Base-by-base conservation (phyloP, 2,888 invertebrate species). In the Torymus auratus region DNA sequence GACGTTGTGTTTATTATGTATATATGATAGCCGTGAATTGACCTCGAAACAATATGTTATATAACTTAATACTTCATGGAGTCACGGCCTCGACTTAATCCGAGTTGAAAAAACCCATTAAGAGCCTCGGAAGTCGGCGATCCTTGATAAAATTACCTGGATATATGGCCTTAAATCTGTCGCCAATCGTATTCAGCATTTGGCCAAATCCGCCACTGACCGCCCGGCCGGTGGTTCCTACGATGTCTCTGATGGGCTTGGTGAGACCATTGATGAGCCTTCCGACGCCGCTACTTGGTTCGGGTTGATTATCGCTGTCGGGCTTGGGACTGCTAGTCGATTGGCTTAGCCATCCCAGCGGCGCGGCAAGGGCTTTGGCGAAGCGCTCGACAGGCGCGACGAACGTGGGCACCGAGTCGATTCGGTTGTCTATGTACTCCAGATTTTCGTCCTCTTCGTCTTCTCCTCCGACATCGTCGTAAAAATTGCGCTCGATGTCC, bases 91-190 rank as follows among this genome's bases (percentile, higher is more conserved):
- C 7, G 7, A 41, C 41, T 41, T 41, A 41, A 41, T 20, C 15
- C 10, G 11, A 17, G n/a, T 14, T 67, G 11, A n/a, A 52, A 55
- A 56, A 68, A 56, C n/a, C n/a, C 28, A 10, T 14, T 5, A 53
- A 41, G 2, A 41, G 41, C 41, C 41, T 10, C 41, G 41, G 7
- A 10, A 41, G 7, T 41, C 41, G 41, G 7, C 7, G 7, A 41
- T 7, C 7, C 41, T 41, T 41, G 41, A 41, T 41, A 41, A 41
- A 41, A 41, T 41, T 86, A 93, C 93, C 93, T 86, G 93, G 93
- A 88, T 92, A 93, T 76, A 94, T 93, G 20, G 93, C 92, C 85
- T 92, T 92, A 17, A 94, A 92, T 53, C 92, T 88, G 62, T 92
- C 91, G 83, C 93, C 93, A 65, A 93, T 93, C 0, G 91, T 86